A percentile compares a stretch with the other conserved stretches of the same genome.
Evolutionary conservation across 2,113 vertebrate genomes (phyloP).

Genomic region (Semnornis frantzii): DNA sequence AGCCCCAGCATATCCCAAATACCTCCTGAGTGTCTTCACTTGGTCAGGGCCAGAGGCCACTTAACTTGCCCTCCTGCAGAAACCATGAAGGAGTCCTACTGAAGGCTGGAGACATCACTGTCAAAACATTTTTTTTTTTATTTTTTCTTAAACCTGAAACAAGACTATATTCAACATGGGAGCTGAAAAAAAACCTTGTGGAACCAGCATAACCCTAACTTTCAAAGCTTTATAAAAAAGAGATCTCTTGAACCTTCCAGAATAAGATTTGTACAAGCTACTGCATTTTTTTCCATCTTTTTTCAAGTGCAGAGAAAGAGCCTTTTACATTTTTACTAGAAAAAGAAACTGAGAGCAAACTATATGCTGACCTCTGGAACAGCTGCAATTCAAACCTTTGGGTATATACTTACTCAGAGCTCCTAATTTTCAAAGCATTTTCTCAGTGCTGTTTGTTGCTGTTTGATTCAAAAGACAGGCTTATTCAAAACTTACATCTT

Average conservation of each 20-base stretch:
- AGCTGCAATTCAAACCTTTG: conserved; percentile 10
- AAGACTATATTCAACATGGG: not conserved
- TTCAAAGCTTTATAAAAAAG: conserved; percentile 2
- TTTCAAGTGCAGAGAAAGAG: not conserved
- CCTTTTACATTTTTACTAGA: conserved; percentile 35
- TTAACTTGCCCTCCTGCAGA: not conserved
- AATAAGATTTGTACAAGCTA: conserved; percentile 10
- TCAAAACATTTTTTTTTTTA: not conserved
- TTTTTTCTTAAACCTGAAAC: not conserved
- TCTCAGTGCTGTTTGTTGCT: not conserved
- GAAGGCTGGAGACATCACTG: not conserved
- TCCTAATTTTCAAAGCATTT: conserved; percentile 9
- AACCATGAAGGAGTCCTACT: not conserved
- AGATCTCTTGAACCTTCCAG: conserved; percentile 7
- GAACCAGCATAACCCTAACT: not conserved
- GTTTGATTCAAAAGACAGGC: not conserved
- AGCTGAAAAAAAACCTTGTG: not conserved
- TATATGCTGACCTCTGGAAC: not conserved
- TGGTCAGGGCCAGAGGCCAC: not conserved
- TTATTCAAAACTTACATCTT: not conserved
- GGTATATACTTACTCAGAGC: not conserved
- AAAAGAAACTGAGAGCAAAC: conserved; percentile 5
- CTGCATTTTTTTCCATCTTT: not conserved
- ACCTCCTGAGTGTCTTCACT: not conserved
- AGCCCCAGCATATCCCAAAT: not conserved